Evolutionary conservation across 1,140 invertebrate species (phyloP), one percentile per base, ranked within the genome.

Genomic region (Idris sp.): DNA sequence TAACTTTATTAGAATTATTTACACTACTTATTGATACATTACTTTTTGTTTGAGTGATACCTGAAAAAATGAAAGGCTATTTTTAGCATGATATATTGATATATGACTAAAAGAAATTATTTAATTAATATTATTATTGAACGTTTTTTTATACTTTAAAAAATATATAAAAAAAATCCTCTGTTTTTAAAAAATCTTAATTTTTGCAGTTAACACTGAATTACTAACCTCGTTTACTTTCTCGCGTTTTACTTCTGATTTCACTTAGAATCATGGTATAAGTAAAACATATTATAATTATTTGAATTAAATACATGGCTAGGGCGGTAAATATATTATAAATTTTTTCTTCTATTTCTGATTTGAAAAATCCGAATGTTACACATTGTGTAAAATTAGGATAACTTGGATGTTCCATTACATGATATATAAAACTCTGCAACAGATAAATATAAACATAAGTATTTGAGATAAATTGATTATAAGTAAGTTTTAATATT

Each of bases 281-380:
- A 30, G 92, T 91, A 31, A 91, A 90, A 16, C 91, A 89, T 79
- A 96, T 95, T 74, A 95, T 89, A 43, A 91, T 56, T 1, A 95
- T 84, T 0, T 94, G 94, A 9, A 93, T 81, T 79, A 93, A 92
- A 83, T 96, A 96, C 89, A 95, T 92, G 0, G 91, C 91, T 35
- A 91, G 86, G 0, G 95, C 87, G 53, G 92, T 92, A 86, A 94
- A 93, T 15, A 95, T 80, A 82, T 93, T 95, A 88, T 95, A 95
- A 13, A 90, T 88, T 1, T 91, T 89, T 81, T 95, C 93, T 54
- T 92, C 89, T 0, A 85, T 77, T 0, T 79, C 76, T 0, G 89
- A 89, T 0, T 87, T 84, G 84, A 95, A 94, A 35, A 91, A 93
- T 49, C 90, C 91, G 82, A 94, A 94, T 0, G 92, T 93, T 0